These are phyloP conservation scores for Fundulus diaphanus DNA, from an alignment of 2,797 vertebrate genomes.

Conservation along the genomic window DNA sequence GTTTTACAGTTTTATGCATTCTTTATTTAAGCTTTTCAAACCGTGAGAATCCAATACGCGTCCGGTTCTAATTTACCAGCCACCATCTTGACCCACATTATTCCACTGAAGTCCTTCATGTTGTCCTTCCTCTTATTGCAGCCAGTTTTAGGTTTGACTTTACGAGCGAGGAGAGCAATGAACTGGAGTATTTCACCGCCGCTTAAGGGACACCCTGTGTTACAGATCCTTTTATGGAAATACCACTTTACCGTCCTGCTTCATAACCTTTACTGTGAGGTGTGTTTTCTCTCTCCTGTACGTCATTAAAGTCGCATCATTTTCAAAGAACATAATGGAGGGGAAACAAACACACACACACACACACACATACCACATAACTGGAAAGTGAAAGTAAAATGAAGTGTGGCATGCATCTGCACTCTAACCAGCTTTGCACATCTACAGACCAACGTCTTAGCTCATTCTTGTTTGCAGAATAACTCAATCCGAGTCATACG, in stretches of 20 bases:
- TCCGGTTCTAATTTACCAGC: neutral
- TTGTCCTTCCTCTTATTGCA: conserved; percentile 12
- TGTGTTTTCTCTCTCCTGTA: neutral
- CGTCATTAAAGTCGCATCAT: neutral
- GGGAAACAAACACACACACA: neutral
- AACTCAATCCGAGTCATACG: neutral
- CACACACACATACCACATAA: neutral
- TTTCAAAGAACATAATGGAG: neutral
- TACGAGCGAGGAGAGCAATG: neutral
- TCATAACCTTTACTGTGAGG: conserved; percentile 18
- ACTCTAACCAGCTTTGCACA: neutral
- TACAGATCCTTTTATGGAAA: conserved; percentile 21
- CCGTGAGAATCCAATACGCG: neutral
- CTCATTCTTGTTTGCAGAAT: neutral
- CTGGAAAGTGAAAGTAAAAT: no score
- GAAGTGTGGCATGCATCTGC: no score
- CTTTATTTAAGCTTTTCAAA: neutral
- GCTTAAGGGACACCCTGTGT: conserved; percentile 11
- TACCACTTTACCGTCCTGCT: conserved; percentile 12
- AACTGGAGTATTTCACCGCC: conserved; percentile 10
- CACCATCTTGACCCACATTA: neutral
- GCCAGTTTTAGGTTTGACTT: conserved; percentile 7
- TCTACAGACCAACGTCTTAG: neutral
- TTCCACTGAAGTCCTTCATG: conserved; percentile 17
- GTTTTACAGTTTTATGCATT: neutral